phyloP scores from a whole-genome alignment of 2,113 vertebrate genomes.

The Cnemophilus loriae region DNA sequence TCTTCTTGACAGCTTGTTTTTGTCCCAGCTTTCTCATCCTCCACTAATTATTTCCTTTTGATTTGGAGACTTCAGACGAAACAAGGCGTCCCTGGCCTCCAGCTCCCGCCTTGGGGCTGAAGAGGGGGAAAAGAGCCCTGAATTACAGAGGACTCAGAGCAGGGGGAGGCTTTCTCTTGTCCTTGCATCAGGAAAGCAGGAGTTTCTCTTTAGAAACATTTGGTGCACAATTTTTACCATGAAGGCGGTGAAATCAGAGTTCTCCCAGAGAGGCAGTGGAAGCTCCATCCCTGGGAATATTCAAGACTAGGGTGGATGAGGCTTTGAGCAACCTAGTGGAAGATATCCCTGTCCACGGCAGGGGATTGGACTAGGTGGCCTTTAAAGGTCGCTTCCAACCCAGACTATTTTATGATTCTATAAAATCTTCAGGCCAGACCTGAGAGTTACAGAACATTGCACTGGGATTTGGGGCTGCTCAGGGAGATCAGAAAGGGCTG shows the following conservation, averaged over 20 bases:
- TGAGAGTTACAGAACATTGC: accelerated
- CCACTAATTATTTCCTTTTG: constrained; percentile 29
- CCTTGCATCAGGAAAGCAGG: not conserved
- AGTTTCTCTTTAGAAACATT: not conserved
- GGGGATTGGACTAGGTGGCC: not conserved
- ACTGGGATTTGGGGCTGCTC: not conserved
- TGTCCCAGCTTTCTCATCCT: not conserved
- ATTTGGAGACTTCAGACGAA: not conserved
- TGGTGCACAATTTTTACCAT: not conserved
- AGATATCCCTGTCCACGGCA: not conserved
- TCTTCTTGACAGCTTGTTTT: constrained; percentile 34
- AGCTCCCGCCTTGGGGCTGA: not conserved
- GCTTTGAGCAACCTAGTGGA: not conserved
- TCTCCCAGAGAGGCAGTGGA: not conserved
- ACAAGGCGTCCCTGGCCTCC: accelerated
- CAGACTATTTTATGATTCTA: not conserved
- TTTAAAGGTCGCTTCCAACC: not conserved
- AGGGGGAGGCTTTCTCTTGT: not conserved
- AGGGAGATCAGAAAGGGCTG: not conserved
- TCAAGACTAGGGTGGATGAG: not conserved
- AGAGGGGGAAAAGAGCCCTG: not conserved
- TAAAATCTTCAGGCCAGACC: not conserved
- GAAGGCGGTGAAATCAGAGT: not conserved
- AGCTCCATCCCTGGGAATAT: not conserved
- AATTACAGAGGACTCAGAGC: not conserved